Evolutionary conservation across 2,113 vertebrate species (phyloP), one percentile per base, ranked within the genome.

Genomic region (Gallinago jamesoni): DNA sequence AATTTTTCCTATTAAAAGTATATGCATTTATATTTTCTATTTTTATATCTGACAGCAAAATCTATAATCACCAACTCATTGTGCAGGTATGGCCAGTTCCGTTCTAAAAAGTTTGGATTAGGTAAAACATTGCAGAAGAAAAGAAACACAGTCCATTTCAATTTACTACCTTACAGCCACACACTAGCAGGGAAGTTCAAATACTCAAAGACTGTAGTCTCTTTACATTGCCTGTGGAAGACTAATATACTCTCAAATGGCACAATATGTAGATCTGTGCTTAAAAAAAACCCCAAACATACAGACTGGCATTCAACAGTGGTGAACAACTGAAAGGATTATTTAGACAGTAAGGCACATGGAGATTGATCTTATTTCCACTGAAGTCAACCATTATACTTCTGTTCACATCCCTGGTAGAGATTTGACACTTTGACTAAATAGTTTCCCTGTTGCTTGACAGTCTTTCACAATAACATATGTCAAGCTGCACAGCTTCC

Each of bases 1-100:
- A 80, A 86, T 85, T 95, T 67, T 45, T 97, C 30, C 47, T 90
- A 47, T 59, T 81, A 94, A 95, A 97, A 74, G 30, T 63, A 74
- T 19, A 96, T 48, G 37, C 13, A 55, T 88, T 96, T 90, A 72
- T 43, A 94, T 60, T 91, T 86, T 84, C 84, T 96, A 75, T 66
- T 90, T 90, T 86, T 75, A 15, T 59, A 28, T n/a, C 70, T 85
- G 41, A 91, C 22, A 89, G 67, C 31, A 92, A 86, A 86, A 92
- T 8, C 30, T 76, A 37, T 28, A 83, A 69, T 59, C 47, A 83
- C 15, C 27, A 57, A 31, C 1, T 47, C n/a, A n/a, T 35, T 56
- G 47, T 70, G 30, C 30, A 87, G 47, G 55, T 50, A 55, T 20
- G 7, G 28, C 27, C 90, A 74, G 41, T 55, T 90, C 41, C 2